Conservation (phyloP, 1,140 invertebrate genomes). For the Carposina sasakii region DNA sequence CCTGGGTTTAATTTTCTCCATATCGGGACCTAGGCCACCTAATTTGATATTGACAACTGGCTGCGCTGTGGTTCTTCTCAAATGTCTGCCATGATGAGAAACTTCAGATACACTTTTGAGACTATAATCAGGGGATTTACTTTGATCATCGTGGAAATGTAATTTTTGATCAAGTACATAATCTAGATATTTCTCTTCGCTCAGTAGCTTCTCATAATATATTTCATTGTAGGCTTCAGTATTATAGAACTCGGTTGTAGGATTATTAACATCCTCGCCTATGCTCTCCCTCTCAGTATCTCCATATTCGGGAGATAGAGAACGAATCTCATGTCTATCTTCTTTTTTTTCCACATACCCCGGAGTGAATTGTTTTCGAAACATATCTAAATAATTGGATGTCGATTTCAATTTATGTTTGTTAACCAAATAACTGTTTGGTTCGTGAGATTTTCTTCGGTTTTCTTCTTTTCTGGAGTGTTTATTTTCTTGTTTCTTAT, state of each 20-base stretch:
- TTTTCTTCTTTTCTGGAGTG: slow-evolving; percentile 24
- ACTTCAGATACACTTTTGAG: slow-evolving; percentile 56
- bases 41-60: slow-evolving; percentile 44
- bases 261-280: slow-evolving; percentile 30
- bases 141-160: slow-evolving; percentile 31
- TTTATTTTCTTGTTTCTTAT: slow-evolving; percentile 25
- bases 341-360: slow-evolving; percentile 16
- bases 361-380: slow-evolving; percentile 45
- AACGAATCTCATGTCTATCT: slow-evolving; percentile 43
- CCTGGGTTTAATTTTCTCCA: slow-evolving; percentile 57
- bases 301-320: slow-evolving; percentile 55
- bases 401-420: slow-evolving; percentile 35
- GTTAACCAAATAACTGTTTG: slow-evolving; percentile 48
- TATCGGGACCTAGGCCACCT: slow-evolving; percentile 59
- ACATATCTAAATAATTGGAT: slow-evolving; percentile 55
- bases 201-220: slow-evolving; percentile 54
- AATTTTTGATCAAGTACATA: slow-evolving; percentile 41
- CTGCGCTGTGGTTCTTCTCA: slow-evolving; percentile 34
- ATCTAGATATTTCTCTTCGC: slow-evolving; percentile 42
- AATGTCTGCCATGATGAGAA: slow-evolving; percentile 34
- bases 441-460: slow-evolving; percentile 21
- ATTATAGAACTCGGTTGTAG: slow-evolving; percentile 45
- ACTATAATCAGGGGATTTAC: slow-evolving; percentile 39
- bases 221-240: slow-evolving; percentile 63
- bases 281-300: slow-evolving; percentile 58